Conservation (phyloP, 1,140 invertebrate species). For the Penaeus vannamei region DNA sequence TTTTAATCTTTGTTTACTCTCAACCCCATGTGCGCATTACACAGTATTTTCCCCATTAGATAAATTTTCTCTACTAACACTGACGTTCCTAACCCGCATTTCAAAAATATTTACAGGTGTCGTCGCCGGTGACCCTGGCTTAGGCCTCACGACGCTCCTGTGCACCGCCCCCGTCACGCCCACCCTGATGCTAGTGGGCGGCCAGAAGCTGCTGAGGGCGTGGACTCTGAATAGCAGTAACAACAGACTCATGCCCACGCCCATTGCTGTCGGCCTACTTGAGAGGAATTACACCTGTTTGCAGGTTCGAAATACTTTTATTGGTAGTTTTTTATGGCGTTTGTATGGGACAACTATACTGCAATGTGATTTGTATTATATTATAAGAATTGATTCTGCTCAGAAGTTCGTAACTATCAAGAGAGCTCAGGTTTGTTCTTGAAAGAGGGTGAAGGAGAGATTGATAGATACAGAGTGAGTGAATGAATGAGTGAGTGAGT, state of each 20-base stretch:
- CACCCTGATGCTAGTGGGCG: constrained; percentile 53
- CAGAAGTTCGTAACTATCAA: too few species aligned
- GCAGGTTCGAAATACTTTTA: constrained; percentile 28
- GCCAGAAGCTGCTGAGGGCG: constrained; percentile 20
- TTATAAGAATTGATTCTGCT: too few species aligned
- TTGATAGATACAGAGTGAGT: too few species aligned
- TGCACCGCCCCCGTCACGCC: constrained; percentile 50
- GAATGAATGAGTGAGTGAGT: too few species aligned
- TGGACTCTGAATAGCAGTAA: constrained; percentile 40
- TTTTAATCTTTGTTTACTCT: too few species aligned
- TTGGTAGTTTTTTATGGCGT: neutral
- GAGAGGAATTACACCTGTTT: constrained; percentile 58
- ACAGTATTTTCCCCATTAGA: too few species aligned
- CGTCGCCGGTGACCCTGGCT: constrained; percentile 43
- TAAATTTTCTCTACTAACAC: too few species aligned
- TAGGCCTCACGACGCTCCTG: constrained; percentile 38
- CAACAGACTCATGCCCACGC: constrained; percentile 46
- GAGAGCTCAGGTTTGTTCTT: too few species aligned
- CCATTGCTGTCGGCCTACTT: constrained; percentile 44
- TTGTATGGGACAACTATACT: neutral
- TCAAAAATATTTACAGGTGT: constrained; percentile 22
- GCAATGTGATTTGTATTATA: too few species aligned
- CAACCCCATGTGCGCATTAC: too few species aligned
- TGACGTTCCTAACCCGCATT: neutral
- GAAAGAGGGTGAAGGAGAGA: too few species aligned